phyloP scores from a whole-genome alignment of 2,888 invertebrate species.

The Orthonevra nobilis region DNA sequence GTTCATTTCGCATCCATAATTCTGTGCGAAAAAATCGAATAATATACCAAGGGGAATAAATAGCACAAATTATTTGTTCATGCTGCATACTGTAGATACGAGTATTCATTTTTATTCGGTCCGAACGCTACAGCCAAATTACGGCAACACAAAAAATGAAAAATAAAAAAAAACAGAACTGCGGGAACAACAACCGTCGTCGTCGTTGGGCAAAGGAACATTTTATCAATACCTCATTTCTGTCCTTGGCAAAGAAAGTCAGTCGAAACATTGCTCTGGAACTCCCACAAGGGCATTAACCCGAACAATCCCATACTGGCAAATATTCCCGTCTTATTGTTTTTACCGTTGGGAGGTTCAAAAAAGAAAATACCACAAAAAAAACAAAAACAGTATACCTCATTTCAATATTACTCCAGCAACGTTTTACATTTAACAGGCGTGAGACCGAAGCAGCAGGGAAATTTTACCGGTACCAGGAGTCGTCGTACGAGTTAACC shows the following conservation, averaged over 20 bases:
- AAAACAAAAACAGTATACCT: conserved; percentile 23
- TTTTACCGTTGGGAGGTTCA: conserved; percentile 1
- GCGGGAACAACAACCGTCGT: background rate
- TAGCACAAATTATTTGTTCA: no score
- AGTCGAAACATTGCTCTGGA: conserved; percentile 14
- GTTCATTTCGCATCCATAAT: no score
- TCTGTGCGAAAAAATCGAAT: no score
- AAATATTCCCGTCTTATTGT: background rate
- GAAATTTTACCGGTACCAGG: no score
- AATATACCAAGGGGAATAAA: no score
- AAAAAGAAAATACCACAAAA: background rate
- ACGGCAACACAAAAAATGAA: no score
- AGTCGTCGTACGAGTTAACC: no score
- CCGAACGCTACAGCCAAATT: no score
- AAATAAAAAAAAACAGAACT: background rate
- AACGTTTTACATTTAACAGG: conserved; percentile 25
- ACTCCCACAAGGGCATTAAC: conserved; percentile 21
- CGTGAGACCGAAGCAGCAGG: background rate
- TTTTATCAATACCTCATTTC: background rate
- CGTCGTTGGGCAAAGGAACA: background rate
- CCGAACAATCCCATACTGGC: background rate
- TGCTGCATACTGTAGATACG: no score
- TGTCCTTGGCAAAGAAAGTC: conserved; percentile 37
- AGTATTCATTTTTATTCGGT: no score
- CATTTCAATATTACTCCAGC: conserved; percentile 40